Conservation (phyloP, 2,113 vertebrate species). For the Caranx melampygus region DNA sequence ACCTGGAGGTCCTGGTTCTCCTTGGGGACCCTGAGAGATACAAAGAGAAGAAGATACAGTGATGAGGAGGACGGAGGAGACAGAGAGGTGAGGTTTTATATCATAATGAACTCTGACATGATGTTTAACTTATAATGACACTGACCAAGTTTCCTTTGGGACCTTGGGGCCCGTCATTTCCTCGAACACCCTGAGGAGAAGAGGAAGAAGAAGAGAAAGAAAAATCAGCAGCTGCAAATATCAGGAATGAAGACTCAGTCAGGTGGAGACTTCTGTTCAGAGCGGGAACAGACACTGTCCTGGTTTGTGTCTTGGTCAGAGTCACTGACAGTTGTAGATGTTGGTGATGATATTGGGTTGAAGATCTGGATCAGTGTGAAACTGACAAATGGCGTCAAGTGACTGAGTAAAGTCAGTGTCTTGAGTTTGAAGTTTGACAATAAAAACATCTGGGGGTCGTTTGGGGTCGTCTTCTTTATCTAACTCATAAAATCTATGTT, state of each 20-base stretch:
- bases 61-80: not conserved
- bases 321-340: accelerated
- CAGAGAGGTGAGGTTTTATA: not conserved
- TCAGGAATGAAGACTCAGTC: accelerated
- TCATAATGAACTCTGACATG: no score
- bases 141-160: conserved; percentile 98
- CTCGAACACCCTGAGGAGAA: conserved; percentile 92
- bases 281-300: not conserved
- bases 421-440: no score
- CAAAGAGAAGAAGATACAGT: not conserved
- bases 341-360: not conserved
- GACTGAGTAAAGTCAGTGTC: no score
- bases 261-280: not conserved
- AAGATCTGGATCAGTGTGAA: not conserved
- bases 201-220: not conserved
- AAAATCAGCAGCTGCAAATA: not conserved
- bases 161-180: conserved; percentile 93
- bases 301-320: not conserved
- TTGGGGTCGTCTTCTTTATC: not conserved
- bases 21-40: conserved; percentile 89
- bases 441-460: no score
- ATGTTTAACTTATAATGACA: conserved; percentile 33
- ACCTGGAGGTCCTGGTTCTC: conserved; percentile 93
- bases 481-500: not conserved
- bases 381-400: no score